Evolutionary conservation across 1,140 invertebrate species (phyloP).

Genomic region (Brachionus angularis): DNA sequence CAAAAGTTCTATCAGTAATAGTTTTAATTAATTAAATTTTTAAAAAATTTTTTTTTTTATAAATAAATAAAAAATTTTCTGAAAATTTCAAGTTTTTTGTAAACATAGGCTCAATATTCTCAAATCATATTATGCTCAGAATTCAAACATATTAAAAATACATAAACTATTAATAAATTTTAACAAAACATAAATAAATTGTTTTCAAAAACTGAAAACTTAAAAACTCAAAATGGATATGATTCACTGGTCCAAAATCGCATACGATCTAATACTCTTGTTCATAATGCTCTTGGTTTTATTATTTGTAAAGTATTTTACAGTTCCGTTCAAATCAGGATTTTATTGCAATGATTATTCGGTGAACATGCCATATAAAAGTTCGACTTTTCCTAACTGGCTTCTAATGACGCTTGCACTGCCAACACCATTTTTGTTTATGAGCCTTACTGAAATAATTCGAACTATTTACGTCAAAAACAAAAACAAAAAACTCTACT

Average conservation of each 20-base stretch:
- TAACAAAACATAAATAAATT: not conserved
- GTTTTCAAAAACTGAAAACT: not conserved
- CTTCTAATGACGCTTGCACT: not conserved
- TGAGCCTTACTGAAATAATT: slow-evolving; percentile 5
- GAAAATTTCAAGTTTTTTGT: too few species aligned
- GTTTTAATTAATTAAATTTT: too few species aligned
- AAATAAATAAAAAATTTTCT: too few species aligned
- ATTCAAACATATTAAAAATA: too few species aligned
- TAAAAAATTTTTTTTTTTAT: too few species aligned
- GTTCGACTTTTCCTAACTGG: not conserved
- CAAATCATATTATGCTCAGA: too few species aligned
- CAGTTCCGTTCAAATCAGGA: not conserved
- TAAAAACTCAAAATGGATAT: not conserved
- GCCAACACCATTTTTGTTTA: slow-evolving; percentile 1
- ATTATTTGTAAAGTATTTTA: not conserved
- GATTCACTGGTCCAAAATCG: slow-evolving; percentile 7
- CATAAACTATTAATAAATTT: too few species aligned
- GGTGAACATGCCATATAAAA: slow-evolving; percentile 32
- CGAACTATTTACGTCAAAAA: slow-evolving; percentile 31
- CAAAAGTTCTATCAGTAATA: too few species aligned
- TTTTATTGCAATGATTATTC: slow-evolving; percentile 35
- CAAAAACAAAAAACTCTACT: slow-evolving; percentile 6
- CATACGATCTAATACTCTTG: not conserved
- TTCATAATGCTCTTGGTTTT: not conserved
- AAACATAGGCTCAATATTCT: too few species aligned